Conservation (phyloP, 2,113 vertebrate species). For the Cisticola juncidis region DNA sequence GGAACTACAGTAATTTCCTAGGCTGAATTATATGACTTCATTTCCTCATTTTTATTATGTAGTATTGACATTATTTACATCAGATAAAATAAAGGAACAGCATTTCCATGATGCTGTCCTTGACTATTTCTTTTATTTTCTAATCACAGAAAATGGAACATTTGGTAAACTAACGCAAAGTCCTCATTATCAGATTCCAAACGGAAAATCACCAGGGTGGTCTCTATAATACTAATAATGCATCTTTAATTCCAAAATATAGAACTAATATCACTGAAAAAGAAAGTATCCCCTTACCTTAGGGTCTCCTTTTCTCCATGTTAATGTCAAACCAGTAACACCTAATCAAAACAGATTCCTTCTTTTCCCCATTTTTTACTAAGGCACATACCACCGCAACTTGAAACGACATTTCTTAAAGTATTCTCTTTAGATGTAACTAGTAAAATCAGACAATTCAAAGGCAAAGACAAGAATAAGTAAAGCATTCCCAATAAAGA, state of each 20-base stretch:
- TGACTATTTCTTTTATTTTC: not conserved
- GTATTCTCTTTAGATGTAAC: not conserved
- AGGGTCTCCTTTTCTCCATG: not conserved
- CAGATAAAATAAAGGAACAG: not conserved
- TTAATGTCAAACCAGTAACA: not conserved
- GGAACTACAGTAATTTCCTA: slow-evolving; percentile 25
- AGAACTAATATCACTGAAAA: not conserved
- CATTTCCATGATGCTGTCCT: not conserved
- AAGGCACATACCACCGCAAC: not conserved
- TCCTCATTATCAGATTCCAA: not conserved
- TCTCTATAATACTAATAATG: not conserved
- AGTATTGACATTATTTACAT: not conserved
- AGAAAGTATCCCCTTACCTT: not conserved
- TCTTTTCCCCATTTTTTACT: not conserved
- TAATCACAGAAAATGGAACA: not conserved
- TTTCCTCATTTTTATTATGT: slow-evolving; percentile 42
- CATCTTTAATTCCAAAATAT: not conserved
- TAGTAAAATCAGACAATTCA: not conserved
- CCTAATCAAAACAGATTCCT: not conserved
- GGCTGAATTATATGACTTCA: slow-evolving; percentile 4
- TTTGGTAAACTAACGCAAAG: not conserved
- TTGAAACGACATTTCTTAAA: not conserved
- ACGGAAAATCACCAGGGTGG: not conserved
- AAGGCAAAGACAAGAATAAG: slow-evolving; percentile 5
- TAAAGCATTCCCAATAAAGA: not conserved